Evolutionary conservation across 2,797 vertebrate genomes (phyloP).

Genomic region (Xiphophorus birchmanni): DNA sequence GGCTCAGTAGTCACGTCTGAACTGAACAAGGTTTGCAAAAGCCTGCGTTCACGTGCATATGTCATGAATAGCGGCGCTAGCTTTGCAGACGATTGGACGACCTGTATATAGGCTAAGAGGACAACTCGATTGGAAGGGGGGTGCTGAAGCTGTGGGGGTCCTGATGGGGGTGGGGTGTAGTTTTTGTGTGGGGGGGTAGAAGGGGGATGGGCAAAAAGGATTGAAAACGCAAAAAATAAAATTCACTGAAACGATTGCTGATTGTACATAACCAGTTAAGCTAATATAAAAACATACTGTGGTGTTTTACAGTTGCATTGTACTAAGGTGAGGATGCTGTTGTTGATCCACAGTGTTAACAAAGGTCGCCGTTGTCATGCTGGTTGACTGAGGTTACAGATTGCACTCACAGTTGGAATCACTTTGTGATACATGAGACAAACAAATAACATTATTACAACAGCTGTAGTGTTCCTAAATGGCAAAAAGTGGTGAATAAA

Average conservation of each 20-base stretch:
- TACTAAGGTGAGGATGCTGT: constrained; percentile 5
- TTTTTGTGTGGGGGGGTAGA: constrained; percentile 50
- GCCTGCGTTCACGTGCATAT: constrained; percentile 29
- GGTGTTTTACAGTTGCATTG: background rate
- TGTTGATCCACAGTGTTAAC: constrained; percentile 21
- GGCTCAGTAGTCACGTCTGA: constrained; percentile 27
- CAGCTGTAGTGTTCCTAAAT: constrained; percentile 18
- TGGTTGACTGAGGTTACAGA: constrained; percentile 30
- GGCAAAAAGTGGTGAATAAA: background rate
- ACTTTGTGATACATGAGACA: constrained; percentile 49
- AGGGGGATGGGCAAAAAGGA: constrained; percentile 57
- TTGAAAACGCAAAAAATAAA: constrained; percentile 43
- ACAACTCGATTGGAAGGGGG: constrained; percentile 68
- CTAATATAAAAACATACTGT: constrained; percentile 70
- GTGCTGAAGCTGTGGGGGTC: constrained; percentile 64
- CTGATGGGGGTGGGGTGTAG: constrained; percentile 70
- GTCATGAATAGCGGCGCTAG: constrained; percentile 43
- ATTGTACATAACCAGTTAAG: constrained; percentile 51
- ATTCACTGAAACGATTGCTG: constrained; percentile 27
- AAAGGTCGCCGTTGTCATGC: constrained; percentile 16
- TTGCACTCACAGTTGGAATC: constrained; percentile 52
- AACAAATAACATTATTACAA: constrained; percentile 27
- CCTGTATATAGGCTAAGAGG: constrained; percentile 79
- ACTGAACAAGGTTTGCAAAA: constrained; percentile 35
- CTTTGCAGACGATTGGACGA: constrained; percentile 62